Conservation (phyloP, 2,797 vertebrate genomes). For the Coregonus suidteri region DNA sequence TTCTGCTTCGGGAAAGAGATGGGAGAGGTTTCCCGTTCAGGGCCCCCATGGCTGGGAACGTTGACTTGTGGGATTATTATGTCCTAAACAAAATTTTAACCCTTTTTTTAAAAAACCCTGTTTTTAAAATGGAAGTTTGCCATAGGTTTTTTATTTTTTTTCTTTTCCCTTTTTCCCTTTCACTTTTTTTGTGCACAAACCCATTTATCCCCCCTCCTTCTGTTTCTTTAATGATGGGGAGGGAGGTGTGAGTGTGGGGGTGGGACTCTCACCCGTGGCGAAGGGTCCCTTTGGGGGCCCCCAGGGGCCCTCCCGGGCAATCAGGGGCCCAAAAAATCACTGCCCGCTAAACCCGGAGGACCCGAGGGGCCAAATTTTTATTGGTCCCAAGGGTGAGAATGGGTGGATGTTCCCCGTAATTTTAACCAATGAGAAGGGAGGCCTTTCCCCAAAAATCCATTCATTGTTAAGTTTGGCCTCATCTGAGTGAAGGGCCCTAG, state of each 20-base stretch:
- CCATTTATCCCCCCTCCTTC: slow-evolving; percentile 17
- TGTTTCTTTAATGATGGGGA: no score
- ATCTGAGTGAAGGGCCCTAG: no score
- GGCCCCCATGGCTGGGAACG: background rate
- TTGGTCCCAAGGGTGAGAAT: background rate
- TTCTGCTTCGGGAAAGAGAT: slow-evolving; percentile 4
- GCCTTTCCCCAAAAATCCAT: background rate
- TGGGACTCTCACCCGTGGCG: slow-evolving; percentile 24
- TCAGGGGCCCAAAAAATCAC: background rate
- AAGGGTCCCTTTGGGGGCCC: slow-evolving; percentile 22
- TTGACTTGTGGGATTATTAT: slow-evolving; percentile 31
- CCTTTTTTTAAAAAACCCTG: no score
- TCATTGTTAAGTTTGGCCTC: slow-evolving; percentile 12
- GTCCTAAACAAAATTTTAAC: no score
- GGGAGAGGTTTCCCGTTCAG: slow-evolving; percentile 17
- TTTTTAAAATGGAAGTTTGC: background rate
- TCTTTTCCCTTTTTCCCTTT: background rate
- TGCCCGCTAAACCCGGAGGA: background rate
- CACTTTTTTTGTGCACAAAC: slow-evolving; percentile 17
- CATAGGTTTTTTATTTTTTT: background rate
- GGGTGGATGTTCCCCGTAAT: slow-evolving; percentile 3
- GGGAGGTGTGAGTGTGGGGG: no score
- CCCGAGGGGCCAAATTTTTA: slow-evolving; percentile 9
- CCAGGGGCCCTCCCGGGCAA: background rate
- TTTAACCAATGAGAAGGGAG: slow-evolving; percentile 24